Evolutionary conservation across 2,888 invertebrate genomes (phyloP).

Genomic region (Agrilus cyanescens): DNA sequence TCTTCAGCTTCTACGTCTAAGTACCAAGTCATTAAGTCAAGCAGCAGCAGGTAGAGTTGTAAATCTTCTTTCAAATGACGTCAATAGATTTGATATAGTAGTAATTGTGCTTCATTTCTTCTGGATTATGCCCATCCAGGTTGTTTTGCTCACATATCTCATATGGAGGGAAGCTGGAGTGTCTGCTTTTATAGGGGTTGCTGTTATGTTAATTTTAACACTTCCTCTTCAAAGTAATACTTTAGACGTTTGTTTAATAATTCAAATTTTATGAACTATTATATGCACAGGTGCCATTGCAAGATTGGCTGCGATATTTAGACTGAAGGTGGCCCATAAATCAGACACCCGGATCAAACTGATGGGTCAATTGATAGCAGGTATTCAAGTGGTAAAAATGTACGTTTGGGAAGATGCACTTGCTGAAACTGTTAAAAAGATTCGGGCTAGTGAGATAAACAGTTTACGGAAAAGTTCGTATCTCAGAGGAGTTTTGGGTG

Average conservation of each 20-base stretch:
- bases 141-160: slow-evolving; percentile 46
- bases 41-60: slow-evolving; percentile 75
- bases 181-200: slow-evolving; percentile 48
- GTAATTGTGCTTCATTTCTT: slow-evolving; percentile 58
- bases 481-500: slow-evolving; percentile 53
- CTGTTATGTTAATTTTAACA: slow-evolving; percentile 40
- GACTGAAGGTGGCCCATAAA: slow-evolving; percentile 32
- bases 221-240: slow-evolving; percentile 39
- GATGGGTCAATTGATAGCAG: slow-evolving; percentile 58
- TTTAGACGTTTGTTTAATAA: too few species aligned
- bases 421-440: slow-evolving; percentile 25
- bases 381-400: slow-evolving; percentile 63
- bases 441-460: slow-evolving; percentile 16
- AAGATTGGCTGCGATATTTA: slow-evolving; percentile 19
- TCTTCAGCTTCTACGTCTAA: slow-evolving; percentile 45
- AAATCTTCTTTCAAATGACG: slow-evolving; percentile 75
- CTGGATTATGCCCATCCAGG: slow-evolving; percentile 69
- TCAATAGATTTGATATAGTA: slow-evolving; percentile 65
- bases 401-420: slow-evolving; percentile 62
- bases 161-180: slow-evolving; percentile 43
- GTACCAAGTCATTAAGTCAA: slow-evolving; percentile 58
- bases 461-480: slow-evolving; percentile 37
- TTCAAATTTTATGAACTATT: too few species aligned
- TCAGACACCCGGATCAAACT: slow-evolving; percentile 53
- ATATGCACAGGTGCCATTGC: slow-evolving; percentile 14